Base-by-base conservation (phyloP, 2,888 invertebrate genomes). In the Rhingia campestris region DNA sequence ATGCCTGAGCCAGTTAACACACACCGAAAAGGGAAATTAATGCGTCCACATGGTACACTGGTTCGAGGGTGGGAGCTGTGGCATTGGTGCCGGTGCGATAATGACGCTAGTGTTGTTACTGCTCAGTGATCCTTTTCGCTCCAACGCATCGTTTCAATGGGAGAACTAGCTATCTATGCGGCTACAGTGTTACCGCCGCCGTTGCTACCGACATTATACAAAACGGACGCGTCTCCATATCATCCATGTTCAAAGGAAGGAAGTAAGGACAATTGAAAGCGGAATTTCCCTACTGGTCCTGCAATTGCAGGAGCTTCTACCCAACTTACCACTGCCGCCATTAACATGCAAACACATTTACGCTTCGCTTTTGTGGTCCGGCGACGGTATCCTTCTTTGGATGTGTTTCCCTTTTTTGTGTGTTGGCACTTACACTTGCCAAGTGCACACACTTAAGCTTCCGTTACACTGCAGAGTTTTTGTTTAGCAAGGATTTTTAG, bases 271-370 rank as follows among this genome's bases (percentile, higher is more conserved):
- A 82, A 82, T 77, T 79, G 73, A 67, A 79, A 82, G 45, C 43
- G 64, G 79, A 79, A 79, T 73, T 82, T 58, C 35, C 58, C 63
- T 69, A 56, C 61, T 61, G 35, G 39, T 37, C 47, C 67, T 61
- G 70, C 43, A 43, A 58, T 39, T 54, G 70, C 47, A 54, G 32
- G 14, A 53, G 37, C 51, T 58, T 41, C 14, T 22, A 22, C 22
- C 32, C 54, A 72, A 37, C 66, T 70, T 54, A 77, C 81, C 66
- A 76, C 49, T 47, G n/a, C 70, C 70, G 70, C 84, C 80, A 75
- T 70, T 80, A 75, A 51, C 80, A 84, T 80, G 84, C 70, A 84
- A 75, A 80, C 74, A 80, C 84, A 84, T 84, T 74, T 66, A 75
- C 74, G 64, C 84, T 80, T 49, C 61, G 73, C 66, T 75, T 54